Evolutionary conservation across 1,140 invertebrate genomes (phyloP).

Genomic region (Thaumatotibia leucotreta): DNA sequence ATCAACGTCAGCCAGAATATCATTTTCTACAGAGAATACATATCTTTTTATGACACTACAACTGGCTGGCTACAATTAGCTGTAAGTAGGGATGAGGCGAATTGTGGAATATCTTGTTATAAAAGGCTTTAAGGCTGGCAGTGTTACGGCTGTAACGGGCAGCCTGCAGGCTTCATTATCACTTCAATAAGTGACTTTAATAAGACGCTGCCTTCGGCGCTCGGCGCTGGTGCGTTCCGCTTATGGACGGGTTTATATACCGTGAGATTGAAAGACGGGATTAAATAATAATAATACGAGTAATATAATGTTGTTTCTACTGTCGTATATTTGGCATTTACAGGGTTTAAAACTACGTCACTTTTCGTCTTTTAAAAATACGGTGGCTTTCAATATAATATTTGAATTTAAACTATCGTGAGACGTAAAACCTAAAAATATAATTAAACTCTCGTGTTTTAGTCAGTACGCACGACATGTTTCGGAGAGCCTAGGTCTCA

Average conservation of each 20-base stretch:
- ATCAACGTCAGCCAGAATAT: too few species aligned
- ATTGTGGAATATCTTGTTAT: not conserved
- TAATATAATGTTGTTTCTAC: too few species aligned
- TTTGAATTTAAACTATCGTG: too few species aligned
- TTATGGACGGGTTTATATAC: not conserved
- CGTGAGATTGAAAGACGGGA: not conserved
- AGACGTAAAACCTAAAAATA: too few species aligned
- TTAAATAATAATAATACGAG: not conserved
- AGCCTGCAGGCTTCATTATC: constrained; percentile 21
- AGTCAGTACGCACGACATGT: too few species aligned
- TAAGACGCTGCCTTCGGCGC: constrained; percentile 17
- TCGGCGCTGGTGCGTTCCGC: constrained; percentile 3
- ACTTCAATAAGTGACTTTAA: constrained; percentile 25
- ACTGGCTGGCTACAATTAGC: not conserved
- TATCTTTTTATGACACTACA: not conserved
- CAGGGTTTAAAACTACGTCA: too few species aligned
- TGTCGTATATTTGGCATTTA: too few species aligned
- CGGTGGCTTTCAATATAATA: too few species aligned
- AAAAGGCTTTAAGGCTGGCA: too few species aligned
- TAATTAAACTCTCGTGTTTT: too few species aligned
- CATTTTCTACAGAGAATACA: not conserved
- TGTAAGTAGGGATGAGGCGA: not conserved
- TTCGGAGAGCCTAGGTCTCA: too few species aligned
- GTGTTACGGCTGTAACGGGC: not conserved
- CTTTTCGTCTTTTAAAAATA: too few species aligned